phyloP scores from a whole-genome alignment of 2,888 invertebrate species.

The Brachypalpus laphriformis region DNA sequence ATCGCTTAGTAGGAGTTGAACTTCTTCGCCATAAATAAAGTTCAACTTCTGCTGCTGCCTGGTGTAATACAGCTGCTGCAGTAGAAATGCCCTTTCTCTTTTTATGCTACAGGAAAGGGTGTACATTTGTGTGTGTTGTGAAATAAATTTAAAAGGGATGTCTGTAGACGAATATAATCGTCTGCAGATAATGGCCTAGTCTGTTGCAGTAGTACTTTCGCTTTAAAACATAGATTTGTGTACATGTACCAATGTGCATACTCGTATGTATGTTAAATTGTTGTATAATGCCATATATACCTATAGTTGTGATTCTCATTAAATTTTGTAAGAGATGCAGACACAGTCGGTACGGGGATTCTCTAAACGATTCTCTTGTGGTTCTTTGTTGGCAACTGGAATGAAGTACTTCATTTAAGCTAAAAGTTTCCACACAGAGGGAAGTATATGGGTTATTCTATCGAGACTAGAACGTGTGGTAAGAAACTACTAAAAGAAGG shows the following conservation, averaged over 20 bases:
- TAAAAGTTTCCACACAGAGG: constrained; percentile 50
- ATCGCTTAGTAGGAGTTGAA: constrained; percentile 70
- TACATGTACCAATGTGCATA: neutral
- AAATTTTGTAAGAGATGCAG: constrained; percentile 8
- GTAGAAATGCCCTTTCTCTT: neutral
- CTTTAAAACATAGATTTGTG: constrained; percentile 12
- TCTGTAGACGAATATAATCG: constrained; percentile 69
- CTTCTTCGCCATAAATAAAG: constrained; percentile 72
- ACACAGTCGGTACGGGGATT: neutral
- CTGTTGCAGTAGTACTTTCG: constrained; percentile 27
- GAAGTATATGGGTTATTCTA: constrained; percentile 3
- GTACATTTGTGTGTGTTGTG: constrained; percentile 6
- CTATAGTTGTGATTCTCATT: constrained; percentile 1
- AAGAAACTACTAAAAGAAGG: constrained; percentile 9
- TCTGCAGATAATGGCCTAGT: constrained; percentile 71
- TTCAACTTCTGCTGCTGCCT: constrained; percentile 61
- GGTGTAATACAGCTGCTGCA: constrained; percentile 5
- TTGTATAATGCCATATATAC: no score
- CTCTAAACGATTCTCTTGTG: constrained; percentile 40
- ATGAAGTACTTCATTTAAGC: constrained; percentile 62
- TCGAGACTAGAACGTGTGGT: constrained; percentile 16
- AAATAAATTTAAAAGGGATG: constrained; percentile 48
- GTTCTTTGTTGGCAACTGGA: constrained; percentile 50
- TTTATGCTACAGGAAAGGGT: neutral
- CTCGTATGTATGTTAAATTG: constrained; percentile 1